Base-by-base conservation (phyloP, 1,140 invertebrate species). In the Brachionus manjavacas region DNA sequence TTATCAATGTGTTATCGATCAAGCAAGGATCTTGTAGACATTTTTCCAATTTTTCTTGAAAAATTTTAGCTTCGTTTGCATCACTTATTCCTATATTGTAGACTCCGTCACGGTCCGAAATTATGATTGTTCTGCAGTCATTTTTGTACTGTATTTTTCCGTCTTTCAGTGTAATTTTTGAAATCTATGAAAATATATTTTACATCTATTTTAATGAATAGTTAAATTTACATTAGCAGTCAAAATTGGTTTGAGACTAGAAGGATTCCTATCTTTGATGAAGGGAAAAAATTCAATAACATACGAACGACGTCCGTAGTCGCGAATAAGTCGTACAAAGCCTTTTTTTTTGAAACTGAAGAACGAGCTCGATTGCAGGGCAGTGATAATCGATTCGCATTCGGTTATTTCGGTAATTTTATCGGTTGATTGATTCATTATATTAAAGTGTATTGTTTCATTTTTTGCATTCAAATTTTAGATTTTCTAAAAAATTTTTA, bases 271-370 rank as follows among this genome's bases (percentile, higher is more conserved):
- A 11, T 49, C 43, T 20, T 76, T 49, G 12, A 25, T 76, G 23
- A 25, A 76, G 7, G 41, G 20, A 35, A 81, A 81, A 60, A 81
- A 68, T 68, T 81, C 79, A 28, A 81, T 20, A 8, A 81, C 31
- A 81, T 81, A 81, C 4, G 79, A 81, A 23, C 64, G 79, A 3
- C 41, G 31, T n/a, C 55, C 9, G 35, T 81, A 64, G 23, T 81
- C 79, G 12, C 41, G 20, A 39, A 81, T 68, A 11, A 81, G 31
- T 2, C 79, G 52, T 1, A 81, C 41, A 43, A 66, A 64, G 41
- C 79, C 79, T 46, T 60, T 64, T 46, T 81, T 81, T 28, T 60
- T 60, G 16, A 64, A 68, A 16, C 39, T 64, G 16, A 81, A 81
- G 8, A 35, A 11, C 9, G 64, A 41, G 52, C 39, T 68, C 12